phyloP scores from a whole-genome alignment of 2,113 vertebrate species.

The Channa maculata region DNA sequence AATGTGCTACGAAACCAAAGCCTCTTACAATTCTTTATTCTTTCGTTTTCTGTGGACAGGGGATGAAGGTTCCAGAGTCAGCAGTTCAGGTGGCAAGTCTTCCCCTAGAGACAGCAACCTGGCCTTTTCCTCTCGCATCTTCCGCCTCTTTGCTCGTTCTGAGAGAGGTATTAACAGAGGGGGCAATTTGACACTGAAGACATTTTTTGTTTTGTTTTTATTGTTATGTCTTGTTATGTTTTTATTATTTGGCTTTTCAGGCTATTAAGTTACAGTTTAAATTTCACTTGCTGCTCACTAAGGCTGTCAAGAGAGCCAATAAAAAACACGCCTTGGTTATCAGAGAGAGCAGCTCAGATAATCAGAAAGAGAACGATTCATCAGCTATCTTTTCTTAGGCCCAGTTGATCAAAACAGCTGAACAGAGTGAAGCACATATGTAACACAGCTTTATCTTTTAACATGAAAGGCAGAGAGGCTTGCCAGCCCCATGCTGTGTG shows the following conservation, averaged over 20 bases:
- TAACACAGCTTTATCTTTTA: constrained; percentile 72
- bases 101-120: constrained; percentile 96
- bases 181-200: constrained; percentile 26
- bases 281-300: constrained; percentile 25
- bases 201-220: too few relatives aligned
- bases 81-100: constrained; percentile 91
- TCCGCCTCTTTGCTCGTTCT: constrained; percentile 94
- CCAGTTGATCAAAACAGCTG: constrained; percentile 76
- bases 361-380: constrained; percentile 57
- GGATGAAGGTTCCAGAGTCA: constrained; percentile 92
- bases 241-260: constrained; percentile 23
- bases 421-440: constrained; percentile 46
- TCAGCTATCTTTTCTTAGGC: constrained; percentile 60
- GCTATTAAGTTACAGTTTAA: constrained; percentile 43
- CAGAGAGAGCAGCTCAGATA: constrained; percentile 39
- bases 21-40: constrained; percentile 91
- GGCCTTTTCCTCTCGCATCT: constrained; percentile 93
- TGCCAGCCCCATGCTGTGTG: constrained; percentile 62
- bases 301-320: constrained; percentile 25
- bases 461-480: constrained; percentile 73
- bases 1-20: constrained; percentile 12
- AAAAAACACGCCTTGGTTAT: constrained; percentile 44
- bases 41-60: constrained; percentile 86
- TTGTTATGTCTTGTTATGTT: too few relatives aligned
- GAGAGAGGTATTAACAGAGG: not conserved